Base-by-base conservation (phyloP, 1,140 invertebrate genomes). In the Coptotermes formosanus region DNA sequence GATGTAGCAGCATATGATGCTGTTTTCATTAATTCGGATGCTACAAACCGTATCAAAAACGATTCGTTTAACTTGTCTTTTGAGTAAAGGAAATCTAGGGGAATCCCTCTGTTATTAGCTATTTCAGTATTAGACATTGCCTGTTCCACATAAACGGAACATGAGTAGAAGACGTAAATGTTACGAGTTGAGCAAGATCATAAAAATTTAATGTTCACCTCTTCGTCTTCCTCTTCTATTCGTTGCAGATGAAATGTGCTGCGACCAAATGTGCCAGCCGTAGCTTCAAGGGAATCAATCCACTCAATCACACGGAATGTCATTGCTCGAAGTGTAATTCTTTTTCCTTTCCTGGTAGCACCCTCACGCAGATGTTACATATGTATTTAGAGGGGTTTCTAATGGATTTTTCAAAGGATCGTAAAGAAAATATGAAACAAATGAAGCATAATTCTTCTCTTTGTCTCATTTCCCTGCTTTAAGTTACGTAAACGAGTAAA, bases 161-260 rank as follows among this genome's bases (percentile, higher is more conserved):
- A 75, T 16, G 64, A 75, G 64, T 75, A 75, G 25, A 30, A 75
- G n/a, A 30, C 25, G n/a, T 75, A 30, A 75, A 75, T 75, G 64
- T 30, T 75, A 75, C 25, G 64, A 30, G 25, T 75, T 75, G 64
- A 23, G 64, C 64, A 75, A 75, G 64, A 75, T 75, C 64, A 75
- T 75, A 75, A 75, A 75, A 75, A 75, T 30, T 75, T 75, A 75
- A 75, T 75, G 64, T 75, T 75, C 64, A 75, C 8, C 64, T 75
- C 64, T 25, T n/a, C 64, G 3, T 21, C 52, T 48, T 16, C 45
- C 14, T 16, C 14, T 16, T 48, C 14, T 16, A 12, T 16, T 64
- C 21, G 0, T 30, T 75, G 64, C 7, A 75, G 64, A 75, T 75
- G n/a, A 75, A 75, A 75, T 30, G n/a, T 75, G 64, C 64, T 25